Percentiles rank a stretch among this genome's conserved stretches.
phyloP scores from a whole-genome alignment of 30 jellyfish, hydroid and myxozoan genomes.

The Rhopilema esculentum region DNA sequence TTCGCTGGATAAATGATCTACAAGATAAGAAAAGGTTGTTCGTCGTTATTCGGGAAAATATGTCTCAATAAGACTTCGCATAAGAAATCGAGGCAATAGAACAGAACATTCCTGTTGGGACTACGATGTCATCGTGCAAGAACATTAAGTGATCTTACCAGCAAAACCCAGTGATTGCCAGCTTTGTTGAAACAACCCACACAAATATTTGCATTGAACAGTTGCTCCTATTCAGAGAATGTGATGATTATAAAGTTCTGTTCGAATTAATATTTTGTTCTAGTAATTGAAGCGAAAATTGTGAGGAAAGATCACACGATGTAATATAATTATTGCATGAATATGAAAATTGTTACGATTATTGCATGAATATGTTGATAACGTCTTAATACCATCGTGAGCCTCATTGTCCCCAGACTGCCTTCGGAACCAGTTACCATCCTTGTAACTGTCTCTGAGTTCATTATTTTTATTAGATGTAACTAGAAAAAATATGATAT shows the following conservation, averaged over 20 bases:
- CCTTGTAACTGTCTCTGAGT: background rate
- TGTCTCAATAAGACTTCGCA: background rate
- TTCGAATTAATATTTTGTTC: too few relatives aligned
- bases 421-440: background rate
- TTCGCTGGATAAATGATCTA: too few relatives aligned
- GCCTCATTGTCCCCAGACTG: background rate
- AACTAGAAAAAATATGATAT: background rate
- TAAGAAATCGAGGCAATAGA: background rate
- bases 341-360: too few relatives aligned
- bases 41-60: background rate
- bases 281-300: background rate
- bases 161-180: too few relatives aligned
- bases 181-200: too few relatives aligned
- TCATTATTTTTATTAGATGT: background rate
- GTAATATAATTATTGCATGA: background rate
- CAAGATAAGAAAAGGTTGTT: background rate
- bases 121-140: background rate
- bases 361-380: background rate
- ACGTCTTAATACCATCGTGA: background rate
- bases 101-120: background rate
- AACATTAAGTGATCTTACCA: too few relatives aligned
- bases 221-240: too few relatives aligned
- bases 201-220: too few relatives aligned
- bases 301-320: background rate
- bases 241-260: too few relatives aligned